Base-by-base conservation (phyloP, 92 coral and sea anemone genomes). In the Parazoanthus atlanticus region DNA sequence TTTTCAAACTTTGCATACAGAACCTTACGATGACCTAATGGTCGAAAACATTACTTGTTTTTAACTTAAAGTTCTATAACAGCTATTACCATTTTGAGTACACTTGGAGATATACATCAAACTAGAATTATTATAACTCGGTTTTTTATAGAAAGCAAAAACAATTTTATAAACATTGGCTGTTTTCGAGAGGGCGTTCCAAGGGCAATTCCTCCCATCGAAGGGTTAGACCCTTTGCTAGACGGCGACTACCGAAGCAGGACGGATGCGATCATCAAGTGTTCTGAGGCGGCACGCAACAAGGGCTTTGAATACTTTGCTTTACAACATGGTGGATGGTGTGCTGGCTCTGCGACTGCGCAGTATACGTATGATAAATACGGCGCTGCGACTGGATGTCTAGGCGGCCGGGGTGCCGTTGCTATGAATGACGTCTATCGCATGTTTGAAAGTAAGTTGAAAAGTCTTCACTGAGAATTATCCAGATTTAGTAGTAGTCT, bases 391-490 rank as follows among this genome's bases (percentile, higher is more conserved):
- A 26, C 9, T 1, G 56, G 61, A 32, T 82, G 86, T 64, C 8
- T 21, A 13, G 47, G 64, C 23, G 86, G 86, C 16, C 13, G 17
- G 32, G 86, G 86, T 25, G 56, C 54, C 30, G 3, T 0, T 40
- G 34, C 0, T 3, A 13, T 12, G 58, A 52, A n/a, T 25, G 86
- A 82, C 32, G n/a, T 82, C 2, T 82, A 82, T 82, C 75, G 86
- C 40, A 58, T 66, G 34, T 82, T 82, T 26, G 34, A 65, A 65
- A 82, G 86, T 82, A 82, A 65, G 86, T 81, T 34, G 31, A 79
- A 79, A 76, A 21, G 58, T 52, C 21, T 52, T 43, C 49, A 8
- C 49, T 43, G 49, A 43, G 49, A 43, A 43, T 5, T 43, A 43
- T 43, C 49, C 49, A 52, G 58, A 19, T 15, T 52, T 52, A 52